Base-by-base conservation (phyloP, 2,797 vertebrate genomes). In the Ctenopoma multispine region DNA sequence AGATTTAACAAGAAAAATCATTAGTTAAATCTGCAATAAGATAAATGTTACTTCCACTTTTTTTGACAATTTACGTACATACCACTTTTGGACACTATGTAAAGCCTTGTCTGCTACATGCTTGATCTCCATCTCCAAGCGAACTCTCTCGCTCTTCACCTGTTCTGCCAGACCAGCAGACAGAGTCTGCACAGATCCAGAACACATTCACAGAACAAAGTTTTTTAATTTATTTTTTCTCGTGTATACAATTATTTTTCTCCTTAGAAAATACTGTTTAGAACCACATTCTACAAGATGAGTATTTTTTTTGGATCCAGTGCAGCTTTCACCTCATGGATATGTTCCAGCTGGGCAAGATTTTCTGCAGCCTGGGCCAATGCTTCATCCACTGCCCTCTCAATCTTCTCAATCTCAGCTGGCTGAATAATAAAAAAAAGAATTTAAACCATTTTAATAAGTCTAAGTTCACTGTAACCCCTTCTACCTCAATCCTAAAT, bases 61-160 rank as follows among this genome's bases (percentile, higher is more conserved):
- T 31, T 31, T 31, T 31, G 29, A 31, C 29, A 31, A 1, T 31
- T 41, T 41, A 41, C 13, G 15, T 4, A 41, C 74, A 21, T 87
- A 94, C 94, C 93, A 94, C 72, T 84, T 90, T 2, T 80, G 64
- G 55, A 92, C 4, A 34, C 75, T 21, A 7, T 59, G 7, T 1
- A 48, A 18, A 41, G 92, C 91, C 60, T 89, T 80, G 10, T 82
- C 72, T 44, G 82, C 18, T 2, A 77, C 82, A 34, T 84, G 77
- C 7, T 76, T 72, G 48, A 94, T 83, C 81, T 94, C 93, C 18
- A 5, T 47, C 50, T 77, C 59, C 29, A 94, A 76, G 4, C 88
- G 86, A 14, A 49, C 50, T 72, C 12, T 70, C 29, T 94, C 93
- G n/a, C n/a, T 86, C 29, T 60, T 75, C 43, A 77, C 40, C 46